Evolutionary conservation across 1,140 invertebrate genomes (phyloP), one percentile per base, ranked within the genome.

Genomic region (Wiebesia pumilae): DNA sequence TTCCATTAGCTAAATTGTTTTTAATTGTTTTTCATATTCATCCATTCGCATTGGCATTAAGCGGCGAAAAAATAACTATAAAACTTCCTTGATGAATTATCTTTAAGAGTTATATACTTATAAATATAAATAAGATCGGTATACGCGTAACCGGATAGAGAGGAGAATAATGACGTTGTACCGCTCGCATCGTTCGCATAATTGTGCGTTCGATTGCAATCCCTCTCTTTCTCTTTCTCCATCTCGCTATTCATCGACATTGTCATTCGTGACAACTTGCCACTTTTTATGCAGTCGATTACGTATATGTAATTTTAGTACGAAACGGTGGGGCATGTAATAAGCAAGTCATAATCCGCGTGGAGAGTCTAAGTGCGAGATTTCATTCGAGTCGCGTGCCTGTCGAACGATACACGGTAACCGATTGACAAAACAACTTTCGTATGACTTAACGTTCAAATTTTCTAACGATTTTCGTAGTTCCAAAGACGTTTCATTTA

Each of bases 221-320:
- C 33, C 43, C n/a, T 78, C 27, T 51, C 21, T 65, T 24, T 33
- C n/a, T 69, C 58, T 81, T 30, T 40, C 19, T 65, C 58, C 19
- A 21, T 40, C 43, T 12, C 30, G 16, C 33, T 81, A n/a, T 24
- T 27, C 65, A 67, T 78, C 43, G 38, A n/a, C 62, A 79, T 87
- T 86, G 71, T 85, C 78, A 51, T 87, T 87, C 87, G 81, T 80
- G 84, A 75, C 83, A 33, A 84, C 84, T 86, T 82, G 58, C 84
- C 82, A 77, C 51, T 6, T 43, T 35, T 69, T 51, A 85, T 71
- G 89, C 87, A 87, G 73, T 78, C 88, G 88, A 90, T 90, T 91
- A 90, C 90, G 87, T 89, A 84, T 87, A 86, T 89, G 89, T 90
- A 92, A 92, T 92, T 91, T 91, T 90, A 91, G 90, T 85, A 73